Evolutionary conservation across 2,797 vertebrate genomes (phyloP), one percentile per base, ranked within the genome.

Genomic region (Enteromius mattozi): DNA sequence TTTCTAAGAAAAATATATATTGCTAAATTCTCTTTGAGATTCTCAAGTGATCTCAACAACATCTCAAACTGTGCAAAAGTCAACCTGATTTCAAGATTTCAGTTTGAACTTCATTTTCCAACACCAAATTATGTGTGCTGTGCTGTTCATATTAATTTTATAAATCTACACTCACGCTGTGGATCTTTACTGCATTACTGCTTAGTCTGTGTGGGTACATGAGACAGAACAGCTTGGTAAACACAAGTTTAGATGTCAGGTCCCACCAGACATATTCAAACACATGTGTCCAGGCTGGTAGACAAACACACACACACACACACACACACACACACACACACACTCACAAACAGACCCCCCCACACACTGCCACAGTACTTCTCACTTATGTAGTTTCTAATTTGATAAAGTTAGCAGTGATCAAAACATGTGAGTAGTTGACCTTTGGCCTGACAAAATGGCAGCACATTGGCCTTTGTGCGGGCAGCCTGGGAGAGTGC

Each of bases 301-400:
- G 88, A 88, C 90, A n/a, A n/a, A n/a, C n/a, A 91, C 91, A 91
- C 88, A 93, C 90, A 88, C 90, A 75, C 78, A 90, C 90, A 76
- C 69, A 49, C 45, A 74, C 30, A 79, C 66, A 27, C 63, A 27
- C 37, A 75, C 49, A 63, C 90, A 90, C 90, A 91, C 89, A 93
- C 90, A 90, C 90, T 70, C 69, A 54, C 42, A 77, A 16, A 49
- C 78, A 56, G 63, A 78, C 80, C 10, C 27, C 6, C 54, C 19
- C 69, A 83, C 3, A 59, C 69, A 85, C 42, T 81, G 37, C 79
- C 66, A 51, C 14, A 76, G 21, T 40, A 81, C 56, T 80, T 85
- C 83, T 85, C 65, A 80, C 84, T 85, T 86, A 45, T 74, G 79
- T 71, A 84, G 80, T 68, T 84, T 75, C 78, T 87, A 88, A 89